Base-by-base conservation (phyloP, 2,113 vertebrate species). In the Thinocorus orbignyianus region DNA sequence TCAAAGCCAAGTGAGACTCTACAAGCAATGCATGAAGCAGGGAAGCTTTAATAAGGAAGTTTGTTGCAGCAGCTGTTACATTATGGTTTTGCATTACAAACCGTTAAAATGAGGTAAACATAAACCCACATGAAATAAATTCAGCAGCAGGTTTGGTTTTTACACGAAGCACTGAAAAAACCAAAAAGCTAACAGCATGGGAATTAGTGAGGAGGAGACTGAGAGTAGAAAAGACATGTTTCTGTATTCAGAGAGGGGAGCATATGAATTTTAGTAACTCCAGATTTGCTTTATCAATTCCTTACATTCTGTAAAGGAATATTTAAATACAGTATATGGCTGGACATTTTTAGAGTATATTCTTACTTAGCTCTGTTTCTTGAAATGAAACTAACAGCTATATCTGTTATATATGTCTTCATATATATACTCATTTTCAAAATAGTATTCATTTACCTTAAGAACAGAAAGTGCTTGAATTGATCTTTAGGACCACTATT, bases 341-440 rank as follows among this genome's bases (percentile, higher is more conserved):
- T 42, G 58, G 17, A 33, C 25, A 65, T 83, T 93, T 86, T 65
- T 35, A n/a, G 82, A 86, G 25, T 22, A 30, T 71, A 5, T 26
- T 41, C 39, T 92, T 91, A n/a, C 24, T 81, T 61, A 11, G 5
- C 19, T 90, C 31, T 88, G 24, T 72, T 41, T 71, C 49, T 46
- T 80, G 33, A 76, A 58, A 39, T 79, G 35, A 81, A 82, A 44
- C 57, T 42, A 81, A 26, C 24, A 86, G 37, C 25, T 14, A 19
- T 82, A 3, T 69, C 13, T 81, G 46, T 35, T 71, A 30, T 22
- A 10, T 17, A 14, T 35, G 41, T 62, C 57, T 76, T 52, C 49
- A 66, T 62, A 51, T 48, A 57, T 33, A 82, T 76, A 55, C 57
- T 65, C 24, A 60, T 79, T 86, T 90, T 94, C 66, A 91, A 88